Evolutionary conservation across 2,797 vertebrate species (phyloP), one percentile per base, ranked within the genome.

Genomic region (Streptopelia turtur): DNA sequence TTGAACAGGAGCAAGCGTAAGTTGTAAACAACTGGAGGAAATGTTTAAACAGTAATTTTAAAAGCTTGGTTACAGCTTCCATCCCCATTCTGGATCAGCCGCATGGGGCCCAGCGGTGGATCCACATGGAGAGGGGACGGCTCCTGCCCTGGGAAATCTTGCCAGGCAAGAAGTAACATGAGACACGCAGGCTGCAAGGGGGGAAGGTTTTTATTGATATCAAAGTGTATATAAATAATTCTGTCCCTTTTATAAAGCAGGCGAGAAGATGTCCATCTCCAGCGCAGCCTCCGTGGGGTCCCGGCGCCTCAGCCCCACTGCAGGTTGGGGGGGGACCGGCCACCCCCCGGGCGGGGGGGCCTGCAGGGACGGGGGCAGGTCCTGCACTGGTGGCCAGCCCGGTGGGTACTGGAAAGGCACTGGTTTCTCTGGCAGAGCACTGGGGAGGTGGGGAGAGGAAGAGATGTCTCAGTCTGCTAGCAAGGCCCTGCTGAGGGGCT

Each of bases 331-430:
- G n/a, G 91, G 97, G 39, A 97, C 90, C 2, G 89, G 98, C 99
- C 98, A 99, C 11, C 99, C 98, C 4, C 98, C 98, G 0, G 97
- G 96, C 0, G 98, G 98, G 39, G 99, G 99, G 25, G 99, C 98
- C 80, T 98, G 95, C 55, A 99, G 98, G 33, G 99, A 99, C 0
- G 98, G 99, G 4, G 99, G 99, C 35, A 99, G 98, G 76, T 99
- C 98, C 91, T 98, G 98, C 61, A 98, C 89, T 6, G 99, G 98
- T 1, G 99, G 98, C 97, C 99, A 98, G 80, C 98, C 99, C 0
- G 97, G 97, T 0, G 98, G 98, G 61, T 99, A 96, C 69, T 98
- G 98, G 94, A 97, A 98, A 27, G 98, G 96, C 0, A 63, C 90
- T 49, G 93, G 97, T 90, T 93, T 96, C 81, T 97, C 95, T 0